Base-by-base conservation (phyloP, 64 coral and sea anemone genomes). In the Trachythela sp. region DNA sequence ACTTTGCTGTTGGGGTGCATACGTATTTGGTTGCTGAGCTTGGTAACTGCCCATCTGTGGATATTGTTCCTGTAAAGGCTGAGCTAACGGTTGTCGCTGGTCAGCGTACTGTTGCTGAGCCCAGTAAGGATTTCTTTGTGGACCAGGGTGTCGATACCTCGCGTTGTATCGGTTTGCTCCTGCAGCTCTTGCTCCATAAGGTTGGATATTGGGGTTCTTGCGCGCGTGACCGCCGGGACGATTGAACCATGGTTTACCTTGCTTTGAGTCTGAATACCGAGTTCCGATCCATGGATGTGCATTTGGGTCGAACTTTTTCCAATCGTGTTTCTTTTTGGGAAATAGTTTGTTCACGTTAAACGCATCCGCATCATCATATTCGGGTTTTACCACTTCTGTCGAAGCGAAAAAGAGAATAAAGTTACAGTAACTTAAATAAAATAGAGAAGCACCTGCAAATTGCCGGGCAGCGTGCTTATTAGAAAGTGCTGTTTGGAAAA, bases 341-440 rank as follows among this genome's bases (percentile, higher is more conserved):
- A 80, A 80, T 8, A 80, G 75, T 80, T 80, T 80, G 75, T 80
- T 39, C 0, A 80, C 20, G 20, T 80, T 80, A 39, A 80, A 80
- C 0, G 56, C 56, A n/a, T 64, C 56, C 0, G 15, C 56, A 39
- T 80, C 75, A 17, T 80, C 75, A 5, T 80, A 11, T 14, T 72
- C 68, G 29, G 24, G 17, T 37, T 30, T 30, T 36, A 36, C 2
- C 33, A 29, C 75, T 6, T 35, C 31, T 39, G 30, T 38, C 3
- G 3, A 4, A 6, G 30, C 18, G 3, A 68, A 20, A 80, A 80
- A 80, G 15, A 35, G 2, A 80, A 39, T 20, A 80, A 37, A 17
- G 35, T 37, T 35, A 80, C 14, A 80, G 2, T 13, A 17, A 80
- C 34, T 13, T 80, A 35, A 17, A 9, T 35, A 0, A 80, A 18